A percentile compares a stretch with the other conserved stretches of the same genome.
Evolutionary conservation across 2,797 vertebrate genomes (phyloP).

Genomic region (Eulemur albifrons): DNA sequence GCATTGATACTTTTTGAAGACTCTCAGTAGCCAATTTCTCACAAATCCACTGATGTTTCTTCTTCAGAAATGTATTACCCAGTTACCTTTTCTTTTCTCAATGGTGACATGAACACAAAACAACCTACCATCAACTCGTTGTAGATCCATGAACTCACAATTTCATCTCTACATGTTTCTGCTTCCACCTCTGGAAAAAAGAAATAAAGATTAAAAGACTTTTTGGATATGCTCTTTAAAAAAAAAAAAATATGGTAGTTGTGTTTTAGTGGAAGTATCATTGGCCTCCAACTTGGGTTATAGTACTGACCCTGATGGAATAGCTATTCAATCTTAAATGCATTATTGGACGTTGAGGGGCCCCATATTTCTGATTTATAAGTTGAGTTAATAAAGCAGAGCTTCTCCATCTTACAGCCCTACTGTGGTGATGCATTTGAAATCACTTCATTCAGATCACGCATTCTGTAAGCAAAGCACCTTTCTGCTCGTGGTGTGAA

Average conservation of each 20-base stretch:
- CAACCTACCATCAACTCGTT: too few species aligned
- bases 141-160: neutral
- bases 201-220: neutral
- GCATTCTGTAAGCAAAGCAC: neutral
- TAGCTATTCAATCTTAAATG: neutral
- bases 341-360: neutral
- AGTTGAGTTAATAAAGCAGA: neutral
- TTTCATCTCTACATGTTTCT: neutral
- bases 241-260: neutral
- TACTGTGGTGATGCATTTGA: neutral
- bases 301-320: neutral
- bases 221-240: neutral
- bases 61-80: neutral
- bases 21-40: neutral
- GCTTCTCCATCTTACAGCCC: neutral
- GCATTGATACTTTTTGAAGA: neutral
- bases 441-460: neutral
- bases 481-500: neutral
- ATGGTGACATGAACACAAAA: neutral
- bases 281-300: neutral
- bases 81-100: neutral
- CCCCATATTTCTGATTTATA: neutral
- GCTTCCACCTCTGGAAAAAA: neutral
- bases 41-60: neutral
- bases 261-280: neutral